Conservation (phyloP, 2,888 invertebrate species). For the Phania funesta region DNA sequence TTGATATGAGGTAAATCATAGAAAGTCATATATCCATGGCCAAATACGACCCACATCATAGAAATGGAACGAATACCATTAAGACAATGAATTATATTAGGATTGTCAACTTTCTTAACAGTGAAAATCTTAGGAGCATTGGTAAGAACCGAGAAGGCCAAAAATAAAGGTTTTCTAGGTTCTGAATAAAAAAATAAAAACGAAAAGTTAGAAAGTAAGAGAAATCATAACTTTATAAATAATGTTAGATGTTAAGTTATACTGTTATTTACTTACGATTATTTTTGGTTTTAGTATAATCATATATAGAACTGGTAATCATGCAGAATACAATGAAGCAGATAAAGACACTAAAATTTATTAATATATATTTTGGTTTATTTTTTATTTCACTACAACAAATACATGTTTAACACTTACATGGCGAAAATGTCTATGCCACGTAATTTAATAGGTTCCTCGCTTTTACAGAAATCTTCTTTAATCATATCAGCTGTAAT, state of each 20-base stretch:
- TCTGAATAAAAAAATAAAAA: slow-evolving; percentile 65
- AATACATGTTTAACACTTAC: slow-evolving; percentile 71
- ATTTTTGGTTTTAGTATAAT: slow-evolving; percentile 74
- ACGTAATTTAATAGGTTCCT: slow-evolving; percentile 73
- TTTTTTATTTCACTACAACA: too few relatives aligned
- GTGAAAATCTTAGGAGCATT: slow-evolving; percentile 80
- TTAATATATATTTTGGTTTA: too few relatives aligned
- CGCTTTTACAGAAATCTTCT: slow-evolving; percentile 73
- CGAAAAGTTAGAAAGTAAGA: background rate
- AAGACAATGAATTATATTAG: slow-evolving; percentile 80
- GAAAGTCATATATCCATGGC: slow-evolving; percentile 80
- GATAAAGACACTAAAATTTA: slow-evolving; percentile 73
- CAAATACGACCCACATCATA: slow-evolving; percentile 81
- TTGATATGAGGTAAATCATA: slow-evolving; percentile 78
- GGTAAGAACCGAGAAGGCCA: slow-evolving; percentile 79
- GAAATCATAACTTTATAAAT: too few relatives aligned
- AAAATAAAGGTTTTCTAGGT: slow-evolving; percentile 72
- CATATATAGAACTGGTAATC: slow-evolving; percentile 76
- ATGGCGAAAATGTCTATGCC: slow-evolving; percentile 78
- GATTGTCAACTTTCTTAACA: slow-evolving; percentile 74
- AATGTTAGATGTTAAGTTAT: background rate
- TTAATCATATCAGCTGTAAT: slow-evolving; percentile 67
- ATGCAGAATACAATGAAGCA: slow-evolving; percentile 73
- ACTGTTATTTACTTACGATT: slow-evolving; percentile 71
- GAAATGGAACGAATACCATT: slow-evolving; percentile 81